A percentile compares a stretch with the other conserved stretches of the same genome.
These are phyloP conservation scores for Macaca nemestrina DNA, from an alignment of 2,113 vertebrate species.

Conservation along the genomic window DNA sequence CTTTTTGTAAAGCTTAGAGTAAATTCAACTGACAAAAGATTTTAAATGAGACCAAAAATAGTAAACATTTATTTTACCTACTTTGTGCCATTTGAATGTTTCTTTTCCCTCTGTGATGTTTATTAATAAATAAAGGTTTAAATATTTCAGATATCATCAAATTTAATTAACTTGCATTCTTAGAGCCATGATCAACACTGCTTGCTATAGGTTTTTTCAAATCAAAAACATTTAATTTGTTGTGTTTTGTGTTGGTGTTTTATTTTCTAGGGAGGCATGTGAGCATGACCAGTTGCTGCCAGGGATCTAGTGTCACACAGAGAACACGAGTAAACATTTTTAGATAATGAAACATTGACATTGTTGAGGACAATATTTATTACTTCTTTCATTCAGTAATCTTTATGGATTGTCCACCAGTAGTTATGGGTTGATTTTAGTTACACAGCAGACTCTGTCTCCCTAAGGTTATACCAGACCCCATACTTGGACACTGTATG, in stretches of 20 bases:
- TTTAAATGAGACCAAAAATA: constrained; percentile 2
- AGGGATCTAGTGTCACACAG: neutral
- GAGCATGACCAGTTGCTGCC: neutral
- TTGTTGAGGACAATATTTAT: neutral
- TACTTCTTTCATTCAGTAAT: neutral
- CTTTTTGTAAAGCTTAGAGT: neutral
- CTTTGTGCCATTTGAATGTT: neutral
- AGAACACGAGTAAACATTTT: neutral
- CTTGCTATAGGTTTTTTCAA: constrained; percentile 37
- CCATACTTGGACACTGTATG: neutral
- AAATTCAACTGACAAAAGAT: neutral
- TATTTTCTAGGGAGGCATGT: neutral
- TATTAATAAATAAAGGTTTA: neutral
- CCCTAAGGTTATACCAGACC: neutral
- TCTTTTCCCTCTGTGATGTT: neutral
- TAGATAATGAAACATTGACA: neutral
- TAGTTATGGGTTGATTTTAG: neutral
- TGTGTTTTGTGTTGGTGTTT: neutral
- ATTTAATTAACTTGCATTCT: neutral
- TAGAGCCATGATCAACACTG: neutral
- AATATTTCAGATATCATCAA: neutral
- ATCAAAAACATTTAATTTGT: neutral
- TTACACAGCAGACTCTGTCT: neutral
- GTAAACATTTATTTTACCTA: neutral
- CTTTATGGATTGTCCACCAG: neutral